Base-by-base conservation (phyloP, 1,140 invertebrate genomes). In the Bombus waltoni region DNA sequence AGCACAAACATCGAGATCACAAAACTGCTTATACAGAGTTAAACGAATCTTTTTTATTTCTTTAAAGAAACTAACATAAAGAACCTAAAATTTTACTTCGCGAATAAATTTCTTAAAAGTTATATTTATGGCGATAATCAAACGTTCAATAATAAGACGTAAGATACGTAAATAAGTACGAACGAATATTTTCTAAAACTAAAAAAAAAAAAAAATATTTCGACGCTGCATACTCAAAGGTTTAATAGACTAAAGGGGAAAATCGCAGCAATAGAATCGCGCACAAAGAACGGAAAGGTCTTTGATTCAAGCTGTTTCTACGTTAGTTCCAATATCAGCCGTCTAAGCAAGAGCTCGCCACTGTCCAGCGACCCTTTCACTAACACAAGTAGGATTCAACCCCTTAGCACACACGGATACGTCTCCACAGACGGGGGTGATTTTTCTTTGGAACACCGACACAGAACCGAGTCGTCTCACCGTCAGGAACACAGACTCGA, bases 291-390 rank as follows among this genome's bases (percentile, higher is more conserved):
- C 62, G 72, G 78, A 81, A 28, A 42, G 65, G 90, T 88, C 77
- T 87, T 86, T 79, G 81, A 71, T 83, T 86, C 91, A 89, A 85
- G 73, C 88, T 42, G 78, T 89, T 81, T 87, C 40, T 70, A 87
- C 83, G 84, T 80, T 95, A 95, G 95, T 95, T 94, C 93, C 82
- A 80, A 77, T 84, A 91, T 82, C 88, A 88, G 81, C 93, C 94
- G 74, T 91, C 93, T 94, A 94, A 95, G 94, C 93, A 92, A 91
- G 95, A 94, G 94, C 90, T 94, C 95, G 94, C 94, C 95, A 95
- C 95, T 94, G 94, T 95, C 94, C 95, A 94, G 95, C 89, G 92
- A 94, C 94, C 94, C 93, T 94, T 92, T 90, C 91, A 91, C 92
- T 73, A 90, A 83, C 82, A 92, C 91, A 90, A 85, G 93, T 92